phyloP scores from a whole-genome alignment of 2,888 invertebrate species.

The Parapristionchus giblindavisi region DNA sequence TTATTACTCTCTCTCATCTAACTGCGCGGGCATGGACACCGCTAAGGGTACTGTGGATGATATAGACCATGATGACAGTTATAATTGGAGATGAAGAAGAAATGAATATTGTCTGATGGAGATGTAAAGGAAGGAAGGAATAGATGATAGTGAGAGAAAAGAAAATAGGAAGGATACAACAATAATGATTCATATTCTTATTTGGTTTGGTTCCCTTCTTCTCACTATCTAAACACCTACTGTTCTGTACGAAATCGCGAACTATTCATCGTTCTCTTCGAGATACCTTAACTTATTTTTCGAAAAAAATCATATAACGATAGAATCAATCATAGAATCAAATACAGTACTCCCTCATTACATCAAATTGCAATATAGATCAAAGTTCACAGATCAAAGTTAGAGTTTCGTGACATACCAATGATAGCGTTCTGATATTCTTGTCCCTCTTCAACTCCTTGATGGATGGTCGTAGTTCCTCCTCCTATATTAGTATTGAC shows the following conservation, averaged over 20 bases:
- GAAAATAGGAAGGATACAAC: not conserved
- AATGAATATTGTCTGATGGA: not conserved
- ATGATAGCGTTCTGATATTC: constrained; percentile 65
- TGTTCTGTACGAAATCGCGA: not conserved
- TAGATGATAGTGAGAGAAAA: not conserved
- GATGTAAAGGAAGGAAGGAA: not conserved
- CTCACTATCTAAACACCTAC: not conserved
- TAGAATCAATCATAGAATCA: not conserved
- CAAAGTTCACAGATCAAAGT: not conserved
- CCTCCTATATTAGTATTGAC: constrained; percentile 56
- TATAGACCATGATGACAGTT: too few species aligned
- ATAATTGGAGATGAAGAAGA: too few species aligned
- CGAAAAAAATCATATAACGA: constrained; percentile 6
- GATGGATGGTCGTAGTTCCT: too few species aligned
- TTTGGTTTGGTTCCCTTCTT: not conserved
- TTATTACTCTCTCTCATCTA: too few species aligned
- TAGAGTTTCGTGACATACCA: constrained; percentile 51
- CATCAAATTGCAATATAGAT: not conserved
- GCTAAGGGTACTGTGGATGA: too few species aligned
- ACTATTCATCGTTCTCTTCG: too few species aligned
- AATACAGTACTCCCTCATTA: not conserved
- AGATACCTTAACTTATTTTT: too few species aligned
- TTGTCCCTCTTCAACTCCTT: too few species aligned
- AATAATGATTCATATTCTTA: too few species aligned
- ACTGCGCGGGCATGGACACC: too few species aligned